Conservation (phyloP, 2,113 vertebrate genomes). For the Malurus alboscapulatus region DNA sequence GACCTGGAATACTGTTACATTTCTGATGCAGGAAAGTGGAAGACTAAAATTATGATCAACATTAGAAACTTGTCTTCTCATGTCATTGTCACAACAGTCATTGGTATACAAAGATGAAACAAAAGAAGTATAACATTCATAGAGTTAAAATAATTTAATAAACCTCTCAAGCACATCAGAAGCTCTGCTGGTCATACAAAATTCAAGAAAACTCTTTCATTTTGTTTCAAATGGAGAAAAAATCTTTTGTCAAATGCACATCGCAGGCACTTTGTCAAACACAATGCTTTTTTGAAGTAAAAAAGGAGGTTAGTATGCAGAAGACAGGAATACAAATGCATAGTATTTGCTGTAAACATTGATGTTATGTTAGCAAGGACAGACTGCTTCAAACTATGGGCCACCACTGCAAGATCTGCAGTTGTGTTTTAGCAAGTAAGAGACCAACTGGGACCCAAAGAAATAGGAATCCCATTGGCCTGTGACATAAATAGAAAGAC, state of each 20-base stretch:
- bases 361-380: background rate
- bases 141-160: background rate
- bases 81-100: background rate
- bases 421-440: background rate
- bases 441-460: background rate
- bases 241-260: background rate
- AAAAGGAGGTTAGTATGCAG: background rate
- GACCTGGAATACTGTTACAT: background rate
- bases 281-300: background rate
- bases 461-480: background rate
- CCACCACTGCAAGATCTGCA: background rate
- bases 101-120: background rate
- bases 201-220: background rate
- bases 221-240: background rate
- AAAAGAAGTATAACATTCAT: background rate
- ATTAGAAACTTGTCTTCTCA: background rate
- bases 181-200: background rate
- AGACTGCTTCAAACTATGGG: background rate
- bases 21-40: background rate
- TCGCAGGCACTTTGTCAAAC: background rate
- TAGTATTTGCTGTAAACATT: background rate
- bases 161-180: background rate
- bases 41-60: background rate
- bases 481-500: background rate
- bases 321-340: background rate